Percentiles rank a stretch among this genome's conserved stretches.
Evolutionary conservation across 2,888 invertebrate species (phyloP).

Genomic region (Proisotoma minuta): DNA sequence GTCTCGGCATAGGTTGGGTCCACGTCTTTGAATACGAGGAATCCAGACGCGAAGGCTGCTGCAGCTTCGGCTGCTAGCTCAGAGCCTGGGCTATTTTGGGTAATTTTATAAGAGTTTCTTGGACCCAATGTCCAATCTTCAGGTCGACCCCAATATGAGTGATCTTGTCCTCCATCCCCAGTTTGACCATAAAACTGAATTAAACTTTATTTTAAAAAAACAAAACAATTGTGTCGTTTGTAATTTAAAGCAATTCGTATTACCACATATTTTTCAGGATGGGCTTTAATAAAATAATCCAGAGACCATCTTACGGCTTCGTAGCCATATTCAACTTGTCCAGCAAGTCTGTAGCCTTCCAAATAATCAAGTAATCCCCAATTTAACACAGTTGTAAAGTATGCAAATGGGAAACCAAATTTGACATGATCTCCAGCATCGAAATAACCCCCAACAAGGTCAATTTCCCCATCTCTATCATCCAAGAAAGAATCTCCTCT

Average conservation of each 20-base stretch:
- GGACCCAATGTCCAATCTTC: slow-evolving; percentile 19
- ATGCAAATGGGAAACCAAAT: slow-evolving; percentile 56
- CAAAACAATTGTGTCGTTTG: not conserved
- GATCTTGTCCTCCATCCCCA: slow-evolving; percentile 58
- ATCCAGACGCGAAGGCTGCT: slow-evolving; percentile 58
- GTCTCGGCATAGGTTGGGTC: slow-evolving; percentile 53
- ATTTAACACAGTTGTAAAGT: slow-evolving; percentile 56
- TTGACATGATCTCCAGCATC: slow-evolving; percentile 51
- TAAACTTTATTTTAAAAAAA: slow-evolving; percentile 46
- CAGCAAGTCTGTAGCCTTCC: slow-evolving; percentile 54
- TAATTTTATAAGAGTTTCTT: slow-evolving; percentile 7
- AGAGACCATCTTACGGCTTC: slow-evolving; percentile 59
- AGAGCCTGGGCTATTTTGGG: slow-evolving; percentile 48
- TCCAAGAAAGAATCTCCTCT: slow-evolving; percentile 56
- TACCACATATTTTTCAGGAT: slow-evolving; percentile 14
- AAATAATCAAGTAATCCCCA: slow-evolving; percentile 57
- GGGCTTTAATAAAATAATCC: slow-evolving; percentile 58
- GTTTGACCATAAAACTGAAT: slow-evolving; percentile 56
- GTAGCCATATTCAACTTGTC: slow-evolving; percentile 53
- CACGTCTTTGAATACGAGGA: slow-evolving; percentile 53
- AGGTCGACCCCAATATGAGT: slow-evolving; percentile 57
- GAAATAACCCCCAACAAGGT: slow-evolving; percentile 59
- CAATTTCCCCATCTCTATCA: slow-evolving; percentile 56
- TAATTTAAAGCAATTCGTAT: not conserved
- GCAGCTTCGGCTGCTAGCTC: slow-evolving; percentile 61